Percentiles rank a stretch among this genome's conserved stretches.
phyloP scores from a whole-genome alignment of 2,888 invertebrate species.

The Phyto melanocephala region DNA sequence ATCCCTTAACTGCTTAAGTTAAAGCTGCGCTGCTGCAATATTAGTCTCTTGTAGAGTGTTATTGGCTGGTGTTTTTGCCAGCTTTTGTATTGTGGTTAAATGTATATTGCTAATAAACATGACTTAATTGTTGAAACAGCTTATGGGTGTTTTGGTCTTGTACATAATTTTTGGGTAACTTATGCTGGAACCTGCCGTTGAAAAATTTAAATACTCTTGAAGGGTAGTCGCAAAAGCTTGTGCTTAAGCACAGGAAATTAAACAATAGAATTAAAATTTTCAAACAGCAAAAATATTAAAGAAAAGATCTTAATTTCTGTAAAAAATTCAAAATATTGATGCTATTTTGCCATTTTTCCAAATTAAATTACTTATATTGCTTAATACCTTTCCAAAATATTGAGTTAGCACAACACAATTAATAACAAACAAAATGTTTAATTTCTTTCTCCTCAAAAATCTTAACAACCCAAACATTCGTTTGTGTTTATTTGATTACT shows the following conservation, averaged over 20 bases:
- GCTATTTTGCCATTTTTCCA: no score
- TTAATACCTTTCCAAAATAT: background rate
- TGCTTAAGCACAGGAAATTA: background rate
- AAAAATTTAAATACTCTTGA: background rate
- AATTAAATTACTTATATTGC: slow-evolving; percentile 1
- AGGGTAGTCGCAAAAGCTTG: background rate
- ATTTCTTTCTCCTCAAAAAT: background rate
- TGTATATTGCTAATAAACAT: slow-evolving; percentile 57
- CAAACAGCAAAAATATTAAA: no score
- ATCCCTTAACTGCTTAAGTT: background rate
- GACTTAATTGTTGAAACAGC: slow-evolving; percentile 41
- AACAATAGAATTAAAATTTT: no score
- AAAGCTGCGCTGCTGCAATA: slow-evolving; percentile 11
- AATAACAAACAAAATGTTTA: background rate
- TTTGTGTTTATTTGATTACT: slow-evolving; percentile 56
- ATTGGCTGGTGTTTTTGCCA: background rate
- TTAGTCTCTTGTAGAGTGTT: slow-evolving; percentile 16
- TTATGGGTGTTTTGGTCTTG: slow-evolving; percentile 18
- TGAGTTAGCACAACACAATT: background rate
- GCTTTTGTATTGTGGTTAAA: slow-evolving; percentile 38
- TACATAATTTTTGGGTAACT: background rate
- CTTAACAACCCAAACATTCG: slow-evolving; percentile 16
- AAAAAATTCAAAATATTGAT: no score
- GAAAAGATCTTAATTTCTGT: no score
- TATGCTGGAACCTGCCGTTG: background rate